Conservation (phyloP, 2,797 vertebrate species). For the Micromesistius poutassou region DNA sequence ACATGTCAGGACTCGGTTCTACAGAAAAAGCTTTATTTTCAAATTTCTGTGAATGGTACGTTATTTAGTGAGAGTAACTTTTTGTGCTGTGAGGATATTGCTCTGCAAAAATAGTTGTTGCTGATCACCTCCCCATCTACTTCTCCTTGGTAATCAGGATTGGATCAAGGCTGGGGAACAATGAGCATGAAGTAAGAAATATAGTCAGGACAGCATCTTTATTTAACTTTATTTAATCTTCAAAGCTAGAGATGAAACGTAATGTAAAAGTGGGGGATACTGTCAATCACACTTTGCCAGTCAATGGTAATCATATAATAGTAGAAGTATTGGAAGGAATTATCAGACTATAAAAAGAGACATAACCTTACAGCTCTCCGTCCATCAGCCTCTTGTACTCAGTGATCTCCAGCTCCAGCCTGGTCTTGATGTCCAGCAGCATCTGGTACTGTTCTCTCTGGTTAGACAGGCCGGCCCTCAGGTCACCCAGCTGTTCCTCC, state of each 20-base stretch:
- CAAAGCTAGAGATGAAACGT: neutral
- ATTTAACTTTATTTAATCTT: neutral
- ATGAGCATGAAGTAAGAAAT: neutral
- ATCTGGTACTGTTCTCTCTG: conserved; percentile 67
- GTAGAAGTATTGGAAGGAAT: neutral
- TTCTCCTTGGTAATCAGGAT: neutral
- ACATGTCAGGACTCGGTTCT: neutral
- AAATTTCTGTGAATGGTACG: neutral
- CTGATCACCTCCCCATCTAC: neutral
- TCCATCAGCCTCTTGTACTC: conserved; percentile 76
- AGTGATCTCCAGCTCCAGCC: conserved; percentile 75
- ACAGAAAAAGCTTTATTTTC: neutral
- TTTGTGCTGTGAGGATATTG: neutral
- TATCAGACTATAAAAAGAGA: neutral
- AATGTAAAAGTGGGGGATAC: neutral
- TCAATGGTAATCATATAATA: neutral
- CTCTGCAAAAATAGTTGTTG: neutral
- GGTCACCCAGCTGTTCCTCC: conserved; percentile 65
- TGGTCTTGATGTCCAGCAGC: conserved; percentile 72
- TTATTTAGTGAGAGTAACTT: neutral
- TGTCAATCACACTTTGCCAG: neutral
- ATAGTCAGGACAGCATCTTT: neutral
- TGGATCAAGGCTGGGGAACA: neutral
- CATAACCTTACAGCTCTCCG: conserved; percentile 38
- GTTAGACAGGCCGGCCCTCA: conserved; percentile 59